Percentiles rank a stretch among this genome's conserved stretches.
phyloP scores from a whole-genome alignment of 2,888 invertebrate genomes.

The Gryllus longicercus region DNA sequence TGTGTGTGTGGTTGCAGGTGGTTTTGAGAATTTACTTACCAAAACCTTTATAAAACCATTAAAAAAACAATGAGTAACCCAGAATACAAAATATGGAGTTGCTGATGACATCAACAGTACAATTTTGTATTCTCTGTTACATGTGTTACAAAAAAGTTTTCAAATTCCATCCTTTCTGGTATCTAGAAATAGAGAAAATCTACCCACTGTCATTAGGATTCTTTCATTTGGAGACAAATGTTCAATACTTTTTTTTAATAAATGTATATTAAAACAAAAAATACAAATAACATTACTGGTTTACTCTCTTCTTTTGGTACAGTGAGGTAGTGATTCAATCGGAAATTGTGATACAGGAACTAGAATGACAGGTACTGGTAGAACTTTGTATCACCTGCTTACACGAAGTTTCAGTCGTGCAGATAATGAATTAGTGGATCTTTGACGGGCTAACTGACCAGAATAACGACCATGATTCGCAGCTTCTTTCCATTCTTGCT shows the following conservation, averaged over 20 bases:
- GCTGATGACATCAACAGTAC: too few species aligned
- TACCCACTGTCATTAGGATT: too few species aligned
- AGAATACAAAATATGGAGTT: too few species aligned
- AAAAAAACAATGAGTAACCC: too few species aligned
- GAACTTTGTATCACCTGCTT: neutral
- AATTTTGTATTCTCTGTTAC: too few species aligned
- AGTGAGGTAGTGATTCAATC: neutral
- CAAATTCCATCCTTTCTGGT: too few species aligned
- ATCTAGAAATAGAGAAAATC: too few species aligned
- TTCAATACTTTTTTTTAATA: neutral
- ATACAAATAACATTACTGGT: neutral
- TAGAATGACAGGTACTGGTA: slow-evolving; percentile 2
- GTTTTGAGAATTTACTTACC: neutral
- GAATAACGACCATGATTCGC: neutral
- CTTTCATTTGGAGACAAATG: neutral
- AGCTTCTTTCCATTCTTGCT: slow-evolving; percentile 71
- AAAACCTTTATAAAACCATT: neutral
- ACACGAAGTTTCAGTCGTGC: neutral
- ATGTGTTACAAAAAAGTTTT: too few species aligned
- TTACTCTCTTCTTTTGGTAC: neutral
- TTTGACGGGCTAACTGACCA: neutral
- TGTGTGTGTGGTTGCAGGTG: too few species aligned
- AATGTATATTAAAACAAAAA: neutral
- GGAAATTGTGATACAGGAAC: slow-evolving; percentile 8
- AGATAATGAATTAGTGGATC: neutral